Percentiles rank a stretch among this genome's conserved stretches.
Conservation (phyloP, 2,113 vertebrate genomes). For the Spea bombifrons region DNA sequence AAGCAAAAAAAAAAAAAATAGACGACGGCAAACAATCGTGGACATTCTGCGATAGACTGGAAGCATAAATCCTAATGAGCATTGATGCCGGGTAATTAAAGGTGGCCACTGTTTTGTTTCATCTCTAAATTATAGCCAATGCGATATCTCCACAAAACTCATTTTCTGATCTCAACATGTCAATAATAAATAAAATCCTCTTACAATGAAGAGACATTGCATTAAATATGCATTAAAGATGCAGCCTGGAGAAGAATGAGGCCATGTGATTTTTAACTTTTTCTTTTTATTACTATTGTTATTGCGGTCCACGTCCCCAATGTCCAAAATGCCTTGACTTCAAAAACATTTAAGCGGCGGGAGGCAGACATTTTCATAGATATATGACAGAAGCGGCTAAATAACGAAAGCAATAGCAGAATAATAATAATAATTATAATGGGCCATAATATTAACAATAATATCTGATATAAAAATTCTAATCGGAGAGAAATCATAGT, state of each 20-base stretch:
- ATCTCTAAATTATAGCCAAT: slow-evolving; percentile 59
- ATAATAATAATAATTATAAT: slow-evolving; percentile 29
- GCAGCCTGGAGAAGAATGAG: slow-evolving; percentile 38
- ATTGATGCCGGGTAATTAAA: slow-evolving; percentile 68
- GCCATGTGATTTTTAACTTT: slow-evolving; percentile 29
- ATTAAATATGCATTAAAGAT: slow-evolving; percentile 42
- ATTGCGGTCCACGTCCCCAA: background rate
- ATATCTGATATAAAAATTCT: slow-evolving; percentile 29
- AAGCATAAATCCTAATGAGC: slow-evolving; percentile 70
- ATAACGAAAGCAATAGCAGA: slow-evolving; percentile 20
- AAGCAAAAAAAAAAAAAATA: slow-evolving; percentile 11
- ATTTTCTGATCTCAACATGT: slow-evolving; percentile 29
- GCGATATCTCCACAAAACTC: slow-evolving; percentile 47
- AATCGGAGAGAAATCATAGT: no score
- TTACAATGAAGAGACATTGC: slow-evolving; percentile 25
- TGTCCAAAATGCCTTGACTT: slow-evolving; percentile 8
- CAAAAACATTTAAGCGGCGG: slow-evolving; percentile 36
- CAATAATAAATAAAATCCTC: slow-evolving; percentile 37
- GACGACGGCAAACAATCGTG: slow-evolving; percentile 67
- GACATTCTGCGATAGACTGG: slow-evolving; percentile 63
- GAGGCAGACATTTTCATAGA: slow-evolving; percentile 17
- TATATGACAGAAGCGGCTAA: slow-evolving; percentile 2
- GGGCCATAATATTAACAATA: slow-evolving; percentile 14
- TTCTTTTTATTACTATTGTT: slow-evolving; percentile 12
- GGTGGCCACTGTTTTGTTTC: slow-evolving; percentile 60